A percentile compares a stretch with the other conserved stretches of the same genome.
Evolutionary conservation across 2,888 invertebrate genomes (phyloP).

Genomic region (Philhelius pedissequus): DNA sequence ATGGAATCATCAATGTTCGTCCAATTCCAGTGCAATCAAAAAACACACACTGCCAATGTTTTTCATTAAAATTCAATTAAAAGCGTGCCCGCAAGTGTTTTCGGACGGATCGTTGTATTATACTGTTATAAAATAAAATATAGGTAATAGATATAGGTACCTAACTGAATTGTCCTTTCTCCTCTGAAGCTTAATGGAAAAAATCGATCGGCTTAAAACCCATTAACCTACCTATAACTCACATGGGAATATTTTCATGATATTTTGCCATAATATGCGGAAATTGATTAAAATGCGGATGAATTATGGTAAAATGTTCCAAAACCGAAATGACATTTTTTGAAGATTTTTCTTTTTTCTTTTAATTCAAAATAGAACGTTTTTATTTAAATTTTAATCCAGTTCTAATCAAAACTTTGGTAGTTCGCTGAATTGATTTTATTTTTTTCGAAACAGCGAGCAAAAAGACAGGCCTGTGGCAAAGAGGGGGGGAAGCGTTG

Average conservation of each 20-base stretch:
- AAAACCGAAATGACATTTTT: background rate
- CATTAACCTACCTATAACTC: constrained; percentile 30
- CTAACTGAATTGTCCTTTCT: background rate
- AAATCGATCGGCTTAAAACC: background rate
- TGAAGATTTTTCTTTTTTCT: background rate
- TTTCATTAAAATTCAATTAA: constrained; percentile 66
- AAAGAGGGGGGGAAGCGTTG: no score
- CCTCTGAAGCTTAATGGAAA: background rate
- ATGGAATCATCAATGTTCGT: constrained; percentile 37
- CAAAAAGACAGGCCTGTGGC: no score
- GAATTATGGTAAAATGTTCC: background rate
- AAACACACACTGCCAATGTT: constrained; percentile 40
- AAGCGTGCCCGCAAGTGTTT: constrained; percentile 56
- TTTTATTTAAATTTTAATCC: no score
- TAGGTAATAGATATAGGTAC: background rate
- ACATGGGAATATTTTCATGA: background rate
- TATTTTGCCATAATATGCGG: background rate
- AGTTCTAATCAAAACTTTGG: no score
- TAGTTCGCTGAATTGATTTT: no score
- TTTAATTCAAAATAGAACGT: background rate
- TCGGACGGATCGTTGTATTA: constrained; percentile 8
- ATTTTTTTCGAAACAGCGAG: no score
- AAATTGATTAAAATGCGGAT: constrained; percentile 18
- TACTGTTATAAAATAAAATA: background rate
- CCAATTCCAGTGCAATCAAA: constrained; percentile 39